A percentile compares a stretch with the other conserved stretches of the same genome.
These are phyloP conservation scores for Gambusia yucatana DNA, from an alignment of 2,797 vertebrate genomes.

Conservation along the genomic window DNA sequence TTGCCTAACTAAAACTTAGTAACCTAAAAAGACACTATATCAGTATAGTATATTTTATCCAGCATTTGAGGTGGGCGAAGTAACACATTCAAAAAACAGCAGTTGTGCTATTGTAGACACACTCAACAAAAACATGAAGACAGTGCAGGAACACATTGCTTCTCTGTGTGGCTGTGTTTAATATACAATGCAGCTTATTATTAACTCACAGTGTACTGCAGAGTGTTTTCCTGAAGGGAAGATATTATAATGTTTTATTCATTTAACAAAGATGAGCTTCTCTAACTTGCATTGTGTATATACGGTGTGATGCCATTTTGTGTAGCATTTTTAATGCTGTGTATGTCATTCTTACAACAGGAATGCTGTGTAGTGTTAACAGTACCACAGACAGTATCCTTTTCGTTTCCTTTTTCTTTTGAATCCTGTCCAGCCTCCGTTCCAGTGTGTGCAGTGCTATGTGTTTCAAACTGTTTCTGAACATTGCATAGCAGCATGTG, in stretches of 20 bases:
- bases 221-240: slow-evolving; percentile 68
- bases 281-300: slow-evolving; percentile 80
- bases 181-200: slow-evolving; percentile 75
- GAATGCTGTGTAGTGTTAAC: slow-evolving; percentile 79
- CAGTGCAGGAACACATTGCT: slow-evolving; percentile 81
- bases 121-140: slow-evolving; percentile 66
- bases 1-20: slow-evolving; percentile 85
- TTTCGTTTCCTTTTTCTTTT: slow-evolving; percentile 32
- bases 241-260: slow-evolving; percentile 73
- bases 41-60: slow-evolving; percentile 80
- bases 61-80: slow-evolving; percentile 74
- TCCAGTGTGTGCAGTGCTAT: slow-evolving; percentile 77
- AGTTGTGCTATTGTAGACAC: slow-evolving; percentile 78
- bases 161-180: slow-evolving; percentile 77
- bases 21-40: slow-evolving; percentile 81
- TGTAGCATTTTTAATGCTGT: slow-evolving; percentile 81
- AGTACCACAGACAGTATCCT: slow-evolving; percentile 71
- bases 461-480: slow-evolving; percentile 78
- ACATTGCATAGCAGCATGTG: slow-evolving; percentile 84
- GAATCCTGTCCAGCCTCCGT: slow-evolving; percentile 74
- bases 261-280: slow-evolving; percentile 72
- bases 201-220: slow-evolving; percentile 64
- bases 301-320: slow-evolving; percentile 79
- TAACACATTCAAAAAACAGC: slow-evolving; percentile 66
- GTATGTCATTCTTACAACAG: slow-evolving; percentile 76